phyloP scores from a whole-genome alignment of 2,888 invertebrate genomes.

The Nezara viridula region DNA sequence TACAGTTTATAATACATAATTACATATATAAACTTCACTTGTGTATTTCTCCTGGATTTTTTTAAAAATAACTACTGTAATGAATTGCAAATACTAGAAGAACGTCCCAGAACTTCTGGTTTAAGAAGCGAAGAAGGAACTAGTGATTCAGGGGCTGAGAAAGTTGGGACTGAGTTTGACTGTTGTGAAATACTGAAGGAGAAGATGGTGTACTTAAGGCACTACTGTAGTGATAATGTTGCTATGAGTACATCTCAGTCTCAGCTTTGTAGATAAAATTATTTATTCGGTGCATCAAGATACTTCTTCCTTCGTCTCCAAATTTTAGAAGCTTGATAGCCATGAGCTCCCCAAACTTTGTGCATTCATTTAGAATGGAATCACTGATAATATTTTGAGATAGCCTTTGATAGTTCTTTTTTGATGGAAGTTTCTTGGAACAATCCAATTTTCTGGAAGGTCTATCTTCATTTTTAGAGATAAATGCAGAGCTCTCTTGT shows the following conservation, averaged over 20 bases:
- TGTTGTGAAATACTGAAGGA: not conserved
- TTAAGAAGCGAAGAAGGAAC: not conserved
- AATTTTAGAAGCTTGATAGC: not conserved
- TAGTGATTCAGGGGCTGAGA: not conserved
- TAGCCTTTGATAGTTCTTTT: not conserved
- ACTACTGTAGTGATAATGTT: not conserved
- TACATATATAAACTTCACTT: not conserved
- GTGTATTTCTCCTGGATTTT: not conserved
- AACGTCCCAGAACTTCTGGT: not conserved
- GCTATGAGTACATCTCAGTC: not conserved
- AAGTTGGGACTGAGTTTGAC: not conserved
- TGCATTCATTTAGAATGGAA: not conserved
- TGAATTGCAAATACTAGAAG: not conserved
- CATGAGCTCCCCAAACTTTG: not conserved
- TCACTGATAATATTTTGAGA: not conserved
- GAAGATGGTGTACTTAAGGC: not conserved
- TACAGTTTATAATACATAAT: not conserved
- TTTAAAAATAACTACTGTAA: not conserved
- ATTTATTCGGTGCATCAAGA: conserved; percentile 17
- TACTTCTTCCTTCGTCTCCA: not conserved
- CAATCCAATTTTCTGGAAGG: not conserved
- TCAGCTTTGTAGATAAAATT: conserved; percentile 2
- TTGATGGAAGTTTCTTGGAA: not conserved
- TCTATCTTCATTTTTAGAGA: not conserved
- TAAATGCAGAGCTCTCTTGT: not conserved